Evolutionary conservation across 1,140 invertebrate genomes (phyloP).

Genomic region (Ceratoteleas bidentatus): DNA sequence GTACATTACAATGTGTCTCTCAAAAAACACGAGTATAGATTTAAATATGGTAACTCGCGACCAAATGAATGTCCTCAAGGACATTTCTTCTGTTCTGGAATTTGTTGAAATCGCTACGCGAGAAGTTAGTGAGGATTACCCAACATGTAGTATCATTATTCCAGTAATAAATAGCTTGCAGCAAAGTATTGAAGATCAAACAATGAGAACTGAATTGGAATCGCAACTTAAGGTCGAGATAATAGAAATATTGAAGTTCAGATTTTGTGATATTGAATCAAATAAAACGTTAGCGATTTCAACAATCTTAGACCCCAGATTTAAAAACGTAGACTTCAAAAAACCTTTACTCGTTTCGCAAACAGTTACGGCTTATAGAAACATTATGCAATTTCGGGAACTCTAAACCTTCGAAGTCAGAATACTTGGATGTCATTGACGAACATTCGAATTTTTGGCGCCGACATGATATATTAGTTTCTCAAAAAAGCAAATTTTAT

Average conservation of each 20-base stretch:
- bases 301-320: conserved; percentile 57
- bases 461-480: too few species aligned
- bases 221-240: conserved; percentile 1
- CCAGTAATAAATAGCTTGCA: conserved; percentile 38
- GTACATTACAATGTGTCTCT: conserved; percentile 33
- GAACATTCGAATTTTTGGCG: too few species aligned
- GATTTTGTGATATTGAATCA: conserved; percentile 34
- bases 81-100: conserved; percentile 10
- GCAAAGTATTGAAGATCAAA: conserved; percentile 17
- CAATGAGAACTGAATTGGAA: too few species aligned
- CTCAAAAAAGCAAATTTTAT: too few species aligned
- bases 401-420: too few species aligned
- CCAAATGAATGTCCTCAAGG: not conserved
- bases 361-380: too few species aligned
- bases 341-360: conserved; percentile 15
- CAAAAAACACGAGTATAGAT: conserved; percentile 9
- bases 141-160: conserved; percentile 46
- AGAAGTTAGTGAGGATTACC: conserved; percentile 37
- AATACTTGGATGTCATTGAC: too few species aligned
- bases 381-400: too few species aligned
- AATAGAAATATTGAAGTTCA: conserved; percentile 14
- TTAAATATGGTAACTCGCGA: not conserved
- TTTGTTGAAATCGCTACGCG: conserved; percentile 40
- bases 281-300: conserved; percentile 38
- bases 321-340: conserved; percentile 57